Evolutionary conservation across 2,113 vertebrate species (phyloP), one percentile per base, ranked within the genome.

Genomic region (Platysternon megacephalum): DNA sequence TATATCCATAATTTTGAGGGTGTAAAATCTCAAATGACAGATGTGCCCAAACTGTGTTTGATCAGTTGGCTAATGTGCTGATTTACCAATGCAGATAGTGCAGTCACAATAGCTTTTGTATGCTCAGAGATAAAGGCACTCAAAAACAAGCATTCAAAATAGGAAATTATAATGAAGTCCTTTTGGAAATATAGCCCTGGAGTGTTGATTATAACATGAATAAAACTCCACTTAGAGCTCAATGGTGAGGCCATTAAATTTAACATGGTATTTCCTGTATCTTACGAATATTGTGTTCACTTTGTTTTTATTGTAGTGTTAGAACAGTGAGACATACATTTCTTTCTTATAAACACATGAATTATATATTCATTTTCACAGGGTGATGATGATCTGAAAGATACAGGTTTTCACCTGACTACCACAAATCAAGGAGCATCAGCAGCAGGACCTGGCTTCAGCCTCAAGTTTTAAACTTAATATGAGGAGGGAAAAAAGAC

Each of bases 401-500:
- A 99, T 82, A 99, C 99, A 0, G 99, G 99, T 56, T 99, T 99
- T 97, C 99, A 99, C 79, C 98, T 99, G 93, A 99, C 99, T 29
- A 99, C 99, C 94, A 99, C 99, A 3, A 99, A 99, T 74, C 99
- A 99, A 97, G 99, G 99, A 48, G 99, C 98, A 0, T 99, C 99
- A 2, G 99, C 99, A 2, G 99, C 99, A 0, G 99, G 99, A 6
- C 99, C 99, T 0, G 99, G 99, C 48, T 99, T 99, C 97, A 99
- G 99, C 98, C 99, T 99, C 86, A 99, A 99, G 91, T 99, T 99
- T 94, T 99, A 94, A 98, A 84, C 81, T 68, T 3, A 2, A 1
- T 16, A 0, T 53, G 24, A n/a, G 51, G 48, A 39, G 53, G 2
- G 11, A 26, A 28, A n/a, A 12, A 1, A 56, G 32, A 32, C 13